Base-by-base conservation (phyloP, 2,888 invertebrate species). In the Plagodis dolabraria region DNA sequence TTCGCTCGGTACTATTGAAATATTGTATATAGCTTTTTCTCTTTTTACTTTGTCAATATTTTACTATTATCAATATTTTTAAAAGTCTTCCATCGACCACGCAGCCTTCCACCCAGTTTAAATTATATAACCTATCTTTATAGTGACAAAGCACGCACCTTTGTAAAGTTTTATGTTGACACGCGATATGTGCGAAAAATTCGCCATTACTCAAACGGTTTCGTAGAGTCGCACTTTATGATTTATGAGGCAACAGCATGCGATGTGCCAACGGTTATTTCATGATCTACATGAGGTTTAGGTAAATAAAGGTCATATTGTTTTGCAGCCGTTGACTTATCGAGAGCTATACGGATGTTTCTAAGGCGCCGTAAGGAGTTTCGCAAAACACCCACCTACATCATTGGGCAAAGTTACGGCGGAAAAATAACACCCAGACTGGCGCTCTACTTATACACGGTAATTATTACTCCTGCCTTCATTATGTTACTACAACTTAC, bases 321-420 rank as follows among this genome's bases (percentile, higher is more conserved):
- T 36, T 60, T 82, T 69, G 48, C 81, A 93, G 97, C 96, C 0
- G 77, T 85, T 53, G 98, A 98, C 88, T 93, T 98, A 63, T 91
- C 97, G 10, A 93, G 89, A 64, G 92, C 96, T 55, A 94, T 97
- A 76, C 94, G 94, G 78, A 88, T 88, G 35, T 97, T 98, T 84
- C 94, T 96, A 68, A 84, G 93, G 53, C 86, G 91, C 54, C 93
- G 96, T 75, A 95, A 96, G 22, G 93, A 95, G 67, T 97, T 97
- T 79, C 93, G 94, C 70, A 92, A 87, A 48, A 94, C 96, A 0
- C 96, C 97, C 0, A 92, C 97, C 40, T 98, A 97, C 80, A 95
- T 98, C 57, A 95, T 97, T 75, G 96, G 96, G 38, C 98, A 98
- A 87, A 98, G 98, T 54, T 98, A 98, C 82, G 98, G 98, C 38